A percentile compares a stretch with the other conserved stretches of the same genome.
Evolutionary conservation across 2,113 vertebrate genomes (phyloP).

Genomic region (Kryptolebias marmoratus): DNA sequence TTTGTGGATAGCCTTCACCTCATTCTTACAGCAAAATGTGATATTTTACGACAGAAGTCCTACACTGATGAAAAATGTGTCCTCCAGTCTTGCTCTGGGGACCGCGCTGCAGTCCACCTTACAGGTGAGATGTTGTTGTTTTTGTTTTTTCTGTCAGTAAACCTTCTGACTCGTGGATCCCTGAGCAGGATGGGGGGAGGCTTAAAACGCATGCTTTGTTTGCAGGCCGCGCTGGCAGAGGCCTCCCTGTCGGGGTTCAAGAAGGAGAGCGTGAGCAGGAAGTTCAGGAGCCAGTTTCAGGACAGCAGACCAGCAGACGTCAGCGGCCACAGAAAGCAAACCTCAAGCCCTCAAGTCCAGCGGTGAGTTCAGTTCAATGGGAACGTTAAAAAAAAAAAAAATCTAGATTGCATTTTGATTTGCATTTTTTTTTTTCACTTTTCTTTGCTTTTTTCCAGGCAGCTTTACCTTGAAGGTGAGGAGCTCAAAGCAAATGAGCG

Average conservation of each 20-base stretch:
- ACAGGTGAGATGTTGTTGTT: slow-evolving; percentile 81
- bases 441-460: slow-evolving; percentile 81
- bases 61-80: slow-evolving; percentile 90
- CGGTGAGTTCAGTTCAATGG: slow-evolving; percentile 80
- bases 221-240: slow-evolving; percentile 43
- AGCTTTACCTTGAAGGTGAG: slow-evolving; percentile 85
- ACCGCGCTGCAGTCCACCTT: slow-evolving; percentile 85
- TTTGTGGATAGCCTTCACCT: too few relatives aligned
- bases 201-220: neutral
- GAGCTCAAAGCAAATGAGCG: slow-evolving; percentile 84
- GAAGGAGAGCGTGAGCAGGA: slow-evolving; percentile 18
- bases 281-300: slow-evolving; percentile 4
- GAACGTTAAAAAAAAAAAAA: neutral
- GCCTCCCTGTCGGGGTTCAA: slow-evolving; percentile 14
- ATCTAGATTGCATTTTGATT: neutral
- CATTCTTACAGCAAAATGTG: too few relatives aligned
- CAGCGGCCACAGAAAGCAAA: slow-evolving; percentile 83
- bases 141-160: neutral
- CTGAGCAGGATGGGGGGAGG: neutral
- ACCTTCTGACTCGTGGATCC: neutral
- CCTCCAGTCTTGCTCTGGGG: slow-evolving; percentile 85
- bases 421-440: neutral
- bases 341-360: slow-evolving; percentile 82
- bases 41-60: slow-evolving; percentile 84
- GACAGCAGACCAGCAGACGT: slow-evolving; percentile 82